Evolutionary conservation across 2,113 vertebrate genomes (phyloP).

Genomic region (Stegostoma tigrinum): DNA sequence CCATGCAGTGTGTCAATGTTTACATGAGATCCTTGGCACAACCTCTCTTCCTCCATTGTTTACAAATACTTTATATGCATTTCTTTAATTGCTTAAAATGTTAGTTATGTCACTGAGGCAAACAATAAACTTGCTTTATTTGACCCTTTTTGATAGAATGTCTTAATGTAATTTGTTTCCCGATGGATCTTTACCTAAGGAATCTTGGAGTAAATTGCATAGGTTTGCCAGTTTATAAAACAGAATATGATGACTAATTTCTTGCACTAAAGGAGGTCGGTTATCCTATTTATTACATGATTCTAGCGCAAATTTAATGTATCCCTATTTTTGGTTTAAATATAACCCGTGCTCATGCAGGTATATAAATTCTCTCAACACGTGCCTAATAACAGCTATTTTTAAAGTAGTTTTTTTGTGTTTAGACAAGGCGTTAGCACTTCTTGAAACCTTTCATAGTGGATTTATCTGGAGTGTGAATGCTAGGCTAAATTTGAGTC

Average conservation of each 20-base stretch:
- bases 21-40: neutral
- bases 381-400: neutral
- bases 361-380: neutral
- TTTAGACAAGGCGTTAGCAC: neutral
- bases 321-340: neutral
- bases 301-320: neutral
- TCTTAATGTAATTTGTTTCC: neutral
- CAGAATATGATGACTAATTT: neutral
- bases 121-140: neutral
- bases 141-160: neutral
- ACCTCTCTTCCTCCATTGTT: neutral
- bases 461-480: neutral
- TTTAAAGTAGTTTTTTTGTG: neutral
- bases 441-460: neutral
- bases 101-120: neutral
- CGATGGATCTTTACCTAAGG: neutral
- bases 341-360: neutral
- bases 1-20: constrained; percentile 18
- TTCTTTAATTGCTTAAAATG: neutral
- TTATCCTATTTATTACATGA: neutral
- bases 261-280: neutral
- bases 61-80: neutral
- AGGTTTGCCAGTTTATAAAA: too few species aligned
- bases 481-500: neutral
- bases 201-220: neutral